phyloP scores from a whole-genome alignment of 1,140 invertebrate species.

The Dendroctonus valens region DNA sequence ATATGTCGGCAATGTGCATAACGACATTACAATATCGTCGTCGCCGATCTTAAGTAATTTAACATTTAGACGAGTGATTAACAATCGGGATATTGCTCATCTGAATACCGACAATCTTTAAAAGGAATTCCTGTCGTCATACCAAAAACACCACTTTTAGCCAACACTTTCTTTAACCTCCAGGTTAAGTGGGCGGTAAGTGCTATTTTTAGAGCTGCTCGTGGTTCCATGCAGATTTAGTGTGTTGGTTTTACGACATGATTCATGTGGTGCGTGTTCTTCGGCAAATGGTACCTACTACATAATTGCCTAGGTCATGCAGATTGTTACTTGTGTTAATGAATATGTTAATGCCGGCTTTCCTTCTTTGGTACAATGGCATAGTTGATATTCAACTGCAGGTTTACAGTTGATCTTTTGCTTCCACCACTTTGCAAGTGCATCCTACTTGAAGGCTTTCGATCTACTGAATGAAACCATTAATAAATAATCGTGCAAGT shows the following conservation, averaged over 20 bases:
- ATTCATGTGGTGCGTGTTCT: conserved; percentile 14
- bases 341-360: no score
- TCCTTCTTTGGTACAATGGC: no score
- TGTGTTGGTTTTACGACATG: conserved; percentile 16
- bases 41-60: no score
- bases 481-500: no score
- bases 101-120: conserved; percentile 23
- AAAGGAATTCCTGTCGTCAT: conserved; percentile 23
- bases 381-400: no score
- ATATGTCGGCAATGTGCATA: no score
- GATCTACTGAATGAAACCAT: no score
- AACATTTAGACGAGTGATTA: no score
- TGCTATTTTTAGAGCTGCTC: conserved; percentile 27
- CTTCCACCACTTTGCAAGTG: no score
- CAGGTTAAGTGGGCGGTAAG: conserved; percentile 20
- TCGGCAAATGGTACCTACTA: conserved; percentile 3
- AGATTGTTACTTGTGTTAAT: not conserved
- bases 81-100: conserved; percentile 20
- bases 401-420: no score
- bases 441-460: no score
- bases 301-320: conserved; percentile 1
- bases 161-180: conserved; percentile 29
- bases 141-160: conserved; percentile 25
- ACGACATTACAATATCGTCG: no score
- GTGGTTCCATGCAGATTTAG: conserved; percentile 17